Percentiles rank a stretch among this genome's conserved stretches.
Conservation (phyloP, 2,888 invertebrate genomes). For the Cabera pusaria region DNA sequence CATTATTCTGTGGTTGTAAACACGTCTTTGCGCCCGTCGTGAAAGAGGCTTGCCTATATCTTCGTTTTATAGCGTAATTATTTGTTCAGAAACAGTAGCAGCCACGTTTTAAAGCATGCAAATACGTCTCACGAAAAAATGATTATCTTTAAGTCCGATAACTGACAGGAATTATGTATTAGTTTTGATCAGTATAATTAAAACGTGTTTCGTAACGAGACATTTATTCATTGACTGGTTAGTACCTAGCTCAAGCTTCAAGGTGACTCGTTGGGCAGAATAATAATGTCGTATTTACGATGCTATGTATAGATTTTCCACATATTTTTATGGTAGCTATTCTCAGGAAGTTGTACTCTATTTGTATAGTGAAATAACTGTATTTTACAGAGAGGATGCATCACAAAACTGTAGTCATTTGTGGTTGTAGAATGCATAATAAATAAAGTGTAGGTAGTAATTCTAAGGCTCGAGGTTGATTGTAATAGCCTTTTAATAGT, state of each 20-base stretch:
- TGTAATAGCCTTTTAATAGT: too few relatives aligned
- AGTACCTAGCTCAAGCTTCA: slow-evolving; percentile 33
- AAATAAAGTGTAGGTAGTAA: not conserved
- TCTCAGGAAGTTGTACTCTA: slow-evolving; percentile 45
- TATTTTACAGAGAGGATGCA: slow-evolving; percentile 8
- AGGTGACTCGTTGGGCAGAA: slow-evolving; percentile 39
- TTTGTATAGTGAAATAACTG: slow-evolving; percentile 31
- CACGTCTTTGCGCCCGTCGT: too few relatives aligned
- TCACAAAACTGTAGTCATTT: not conserved
- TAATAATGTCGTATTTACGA: slow-evolving; percentile 30
- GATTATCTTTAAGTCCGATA: too few relatives aligned
- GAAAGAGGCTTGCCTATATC: too few relatives aligned
- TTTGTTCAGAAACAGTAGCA: not conserved
- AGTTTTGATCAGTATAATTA: slow-evolving; percentile 10
- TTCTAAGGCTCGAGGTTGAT: not conserved
- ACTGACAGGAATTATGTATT: not conserved
- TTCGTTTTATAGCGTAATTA: slow-evolving; percentile 1
- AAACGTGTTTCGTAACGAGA: slow-evolving; percentile 6
- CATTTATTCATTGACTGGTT: slow-evolving; percentile 33
- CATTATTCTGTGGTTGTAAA: too few relatives aligned
- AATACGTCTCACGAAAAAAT: too few relatives aligned
- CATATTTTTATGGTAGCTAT: slow-evolving; percentile 13
- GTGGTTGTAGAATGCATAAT: slow-evolving; percentile 5
- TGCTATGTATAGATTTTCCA: slow-evolving; percentile 20
- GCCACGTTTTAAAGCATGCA: not conserved